Conservation (phyloP, 2,888 invertebrate genomes). For the Dynastes tityus region DNA sequence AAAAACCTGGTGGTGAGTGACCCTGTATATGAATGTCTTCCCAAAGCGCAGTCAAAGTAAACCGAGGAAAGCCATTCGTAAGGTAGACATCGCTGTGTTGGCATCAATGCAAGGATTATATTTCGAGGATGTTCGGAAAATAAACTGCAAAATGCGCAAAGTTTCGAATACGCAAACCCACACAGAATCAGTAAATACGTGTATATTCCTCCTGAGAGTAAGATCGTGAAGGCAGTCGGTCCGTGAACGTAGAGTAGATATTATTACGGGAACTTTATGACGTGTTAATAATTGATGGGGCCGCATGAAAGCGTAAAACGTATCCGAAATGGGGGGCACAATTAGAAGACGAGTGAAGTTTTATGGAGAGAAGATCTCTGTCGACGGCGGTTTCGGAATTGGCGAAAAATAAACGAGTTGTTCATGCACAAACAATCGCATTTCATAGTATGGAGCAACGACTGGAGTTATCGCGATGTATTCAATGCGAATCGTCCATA, state of each 20-base stretch:
- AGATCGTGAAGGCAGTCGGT: slow-evolving; percentile 1
- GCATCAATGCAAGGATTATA: slow-evolving; percentile 30
- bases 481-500: background rate
- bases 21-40: slow-evolving; percentile 10
- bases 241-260: slow-evolving; percentile 39
- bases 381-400: slow-evolving; percentile 25
- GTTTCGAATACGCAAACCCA: slow-evolving; percentile 37
- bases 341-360: slow-evolving; percentile 39
- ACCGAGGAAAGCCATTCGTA: slow-evolving; percentile 14
- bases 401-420: slow-evolving; percentile 35
- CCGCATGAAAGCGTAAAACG: slow-evolving; percentile 44
- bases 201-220: slow-evolving; percentile 31
- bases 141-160: slow-evolving; percentile 44
- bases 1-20: no score
- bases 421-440: slow-evolving; percentile 41
- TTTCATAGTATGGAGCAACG: background rate
- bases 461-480: background rate
- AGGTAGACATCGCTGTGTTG: background rate
- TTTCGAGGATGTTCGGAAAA: slow-evolving; percentile 35
- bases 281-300: slow-evolving; percentile 45
- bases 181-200: slow-evolving; percentile 38
- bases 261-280: slow-evolving; percentile 46
- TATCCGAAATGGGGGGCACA: slow-evolving; percentile 35
- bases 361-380: slow-evolving; percentile 32
- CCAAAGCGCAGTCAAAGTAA: slow-evolving; percentile 4